Percentiles rank a stretch among this genome's conserved stretches.
phyloP scores from a whole-genome alignment of 2,888 invertebrate genomes.

The Listrodromus nycthemerus region DNA sequence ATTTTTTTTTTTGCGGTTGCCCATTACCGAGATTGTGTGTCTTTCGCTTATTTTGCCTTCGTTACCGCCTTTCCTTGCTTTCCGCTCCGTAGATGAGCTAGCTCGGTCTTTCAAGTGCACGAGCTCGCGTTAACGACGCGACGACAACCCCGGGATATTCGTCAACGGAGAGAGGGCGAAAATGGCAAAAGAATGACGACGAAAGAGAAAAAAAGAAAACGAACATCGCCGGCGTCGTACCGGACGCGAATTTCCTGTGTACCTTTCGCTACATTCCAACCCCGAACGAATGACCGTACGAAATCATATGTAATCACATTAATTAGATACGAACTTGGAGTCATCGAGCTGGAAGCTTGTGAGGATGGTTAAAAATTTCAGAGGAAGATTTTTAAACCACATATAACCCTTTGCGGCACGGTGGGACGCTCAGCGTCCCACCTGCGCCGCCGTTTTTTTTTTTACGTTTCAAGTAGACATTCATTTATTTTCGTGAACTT shows the following conservation, averaged over 20 bases:
- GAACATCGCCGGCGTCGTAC: background rate
- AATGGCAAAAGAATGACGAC: background rate
- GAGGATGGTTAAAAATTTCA: background rate
- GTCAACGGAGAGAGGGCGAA: background rate
- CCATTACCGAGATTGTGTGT: conserved; percentile 59
- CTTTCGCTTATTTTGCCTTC: conserved; percentile 61
- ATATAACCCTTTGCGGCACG: too few species aligned
- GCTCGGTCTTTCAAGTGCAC: conserved; percentile 51
- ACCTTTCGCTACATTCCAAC: background rate
- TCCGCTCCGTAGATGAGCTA: conserved; percentile 37
- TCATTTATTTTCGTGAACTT: too few species aligned
- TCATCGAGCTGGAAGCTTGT: background rate
- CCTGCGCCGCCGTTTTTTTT: too few species aligned
- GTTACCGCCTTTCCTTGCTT: conserved; percentile 54
- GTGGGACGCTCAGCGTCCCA: too few species aligned
- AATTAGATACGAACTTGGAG: background rate
- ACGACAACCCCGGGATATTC: conserved; percentile 12
- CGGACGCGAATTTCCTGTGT: background rate
- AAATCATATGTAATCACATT: background rate
- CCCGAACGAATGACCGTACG: background rate
- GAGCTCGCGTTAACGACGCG: conserved; percentile 54
- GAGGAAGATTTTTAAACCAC: background rate
- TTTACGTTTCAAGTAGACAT: too few species aligned
- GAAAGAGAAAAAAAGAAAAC: background rate
- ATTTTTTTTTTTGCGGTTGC: conserved; percentile 19